A percentile compares a stretch with the other conserved stretches of the same genome.
These are phyloP conservation scores for Prorops nasuta DNA, from an alignment of 1,140 invertebrate species.

Conservation along the genomic window DNA sequence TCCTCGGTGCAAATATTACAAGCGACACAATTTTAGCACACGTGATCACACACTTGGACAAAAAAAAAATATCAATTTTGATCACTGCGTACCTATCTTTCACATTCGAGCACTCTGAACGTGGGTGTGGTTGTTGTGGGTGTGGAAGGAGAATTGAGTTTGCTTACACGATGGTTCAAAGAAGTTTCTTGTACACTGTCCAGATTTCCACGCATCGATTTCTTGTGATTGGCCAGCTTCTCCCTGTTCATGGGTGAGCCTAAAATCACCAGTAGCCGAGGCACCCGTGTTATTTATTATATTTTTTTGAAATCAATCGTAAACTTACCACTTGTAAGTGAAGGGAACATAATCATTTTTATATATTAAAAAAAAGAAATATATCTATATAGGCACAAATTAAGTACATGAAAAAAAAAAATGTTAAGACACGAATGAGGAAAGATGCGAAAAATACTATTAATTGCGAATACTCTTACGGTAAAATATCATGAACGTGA, in stretches of 20 bases:
- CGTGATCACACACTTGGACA: not conserved
- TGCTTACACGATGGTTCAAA: conserved; percentile 61
- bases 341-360: not conserved
- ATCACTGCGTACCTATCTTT: conserved; percentile 43
- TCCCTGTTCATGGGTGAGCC: conserved; percentile 76
- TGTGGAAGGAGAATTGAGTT: conserved; percentile 50
- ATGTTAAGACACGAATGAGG: too few species aligned
- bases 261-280: conserved; percentile 47
- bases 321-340: conserved; percentile 11
- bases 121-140: conserved; percentile 48
- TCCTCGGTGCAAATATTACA: too few species aligned
- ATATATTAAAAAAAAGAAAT: not conserved
- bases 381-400: too few species aligned
- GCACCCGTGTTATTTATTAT: not conserved
- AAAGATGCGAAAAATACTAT: too few species aligned
- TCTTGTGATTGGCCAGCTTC: conserved; percentile 70
- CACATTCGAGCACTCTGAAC: conserved; percentile 48
- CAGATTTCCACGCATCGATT: conserved; percentile 62
- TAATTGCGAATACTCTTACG: too few species aligned
- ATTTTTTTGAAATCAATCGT: conserved; percentile 9
- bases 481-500: too few species aligned
- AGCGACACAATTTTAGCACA: conserved; percentile 1
- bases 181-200: conserved; percentile 72
- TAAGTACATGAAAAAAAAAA: too few species aligned
- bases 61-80: not conserved